These are phyloP conservation scores for Belgica antarctica DNA, from an alignment of 2,888 invertebrate species.

Conservation along the genomic window DNA sequence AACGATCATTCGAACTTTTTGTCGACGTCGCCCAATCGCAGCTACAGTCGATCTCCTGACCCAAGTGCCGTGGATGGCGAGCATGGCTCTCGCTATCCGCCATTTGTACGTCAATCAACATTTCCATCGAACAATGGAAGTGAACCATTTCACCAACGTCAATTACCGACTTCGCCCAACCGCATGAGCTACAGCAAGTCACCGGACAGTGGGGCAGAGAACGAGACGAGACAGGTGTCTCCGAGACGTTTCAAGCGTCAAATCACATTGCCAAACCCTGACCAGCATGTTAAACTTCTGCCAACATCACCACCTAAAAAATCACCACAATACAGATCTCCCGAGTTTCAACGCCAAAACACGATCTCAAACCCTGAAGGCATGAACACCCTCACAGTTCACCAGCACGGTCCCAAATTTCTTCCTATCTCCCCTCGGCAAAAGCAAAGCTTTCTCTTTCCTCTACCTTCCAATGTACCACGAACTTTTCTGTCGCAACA, in stretches of 20 bases:
- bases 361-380: conserved; percentile 54
- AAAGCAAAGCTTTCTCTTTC: conserved; percentile 54
- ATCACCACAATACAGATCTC: conserved; percentile 53
- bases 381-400: conserved; percentile 52
- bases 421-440: conserved; percentile 53
- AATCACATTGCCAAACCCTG: conserved; percentile 54
- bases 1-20: conserved; percentile 49
- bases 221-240: conserved; percentile 44
- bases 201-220: conserved; percentile 46
- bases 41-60: conserved; percentile 53
- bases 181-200: conserved; percentile 46
- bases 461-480: conserved; percentile 49
- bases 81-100: conserved; percentile 49
- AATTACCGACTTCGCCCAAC: conserved; percentile 51
- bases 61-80: conserved; percentile 49
- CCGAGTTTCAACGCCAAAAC: conserved; percentile 53
- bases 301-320: conserved; percentile 55
- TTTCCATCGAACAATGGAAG: conserved; percentile 50
- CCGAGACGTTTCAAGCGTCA: conserved; percentile 51
- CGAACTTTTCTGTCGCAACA: conserved; percentile 54
- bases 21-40: conserved; percentile 54
- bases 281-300: conserved; percentile 53
- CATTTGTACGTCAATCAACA: conserved; percentile 53
- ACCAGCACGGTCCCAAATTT: conserved; percentile 50
- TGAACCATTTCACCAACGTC: conserved; percentile 45